Percentiles rank a stretch among this genome's conserved stretches.
Evolutionary conservation across 92 coral and sea anemone genomes (phyloP).

Genomic region (Umimayanthus chanpuru): DNA sequence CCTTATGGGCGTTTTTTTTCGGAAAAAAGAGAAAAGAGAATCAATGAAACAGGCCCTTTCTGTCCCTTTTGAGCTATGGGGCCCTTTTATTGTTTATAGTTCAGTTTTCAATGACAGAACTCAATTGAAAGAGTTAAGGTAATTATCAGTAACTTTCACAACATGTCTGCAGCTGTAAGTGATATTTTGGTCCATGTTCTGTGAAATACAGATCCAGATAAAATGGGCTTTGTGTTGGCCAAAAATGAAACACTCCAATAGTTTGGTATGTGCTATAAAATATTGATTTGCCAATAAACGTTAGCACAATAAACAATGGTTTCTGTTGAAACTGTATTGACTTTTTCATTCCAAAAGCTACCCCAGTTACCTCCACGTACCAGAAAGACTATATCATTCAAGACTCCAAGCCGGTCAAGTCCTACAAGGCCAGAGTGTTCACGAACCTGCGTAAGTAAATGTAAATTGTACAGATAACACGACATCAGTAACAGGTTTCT

Average conservation of each 20-base stretch:
- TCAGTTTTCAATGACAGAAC: too few species aligned
- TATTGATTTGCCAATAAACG: background rate
- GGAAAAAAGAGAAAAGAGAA: too few species aligned
- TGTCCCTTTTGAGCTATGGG: too few species aligned
- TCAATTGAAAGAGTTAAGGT: too few species aligned
- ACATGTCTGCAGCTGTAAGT: too few species aligned
- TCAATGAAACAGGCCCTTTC: too few species aligned
- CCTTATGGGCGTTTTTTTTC: too few species aligned
- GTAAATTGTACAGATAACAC: background rate
- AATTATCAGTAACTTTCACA: too few species aligned
- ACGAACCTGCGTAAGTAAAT: slow-evolving; percentile 73
- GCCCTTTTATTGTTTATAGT: too few species aligned
- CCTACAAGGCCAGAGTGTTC: slow-evolving; percentile 58
- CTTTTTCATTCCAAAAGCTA: slow-evolving; percentile 48
- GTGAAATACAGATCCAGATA: too few species aligned
- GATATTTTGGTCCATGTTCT: too few species aligned
- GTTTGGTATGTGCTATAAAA: background rate
- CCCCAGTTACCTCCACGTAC: slow-evolving; percentile 77
- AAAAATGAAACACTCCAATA: background rate
- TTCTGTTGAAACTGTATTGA: background rate
- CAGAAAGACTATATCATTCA: slow-evolving; percentile 69
- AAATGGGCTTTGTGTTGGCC: background rate
- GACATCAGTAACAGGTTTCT: too few species aligned
- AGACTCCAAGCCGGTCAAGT: slow-evolving; percentile 56
- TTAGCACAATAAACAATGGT: background rate